These are phyloP conservation scores for Scatophagus argus DNA, from an alignment of 2,113 vertebrate species.

Conservation along the genomic window DNA sequence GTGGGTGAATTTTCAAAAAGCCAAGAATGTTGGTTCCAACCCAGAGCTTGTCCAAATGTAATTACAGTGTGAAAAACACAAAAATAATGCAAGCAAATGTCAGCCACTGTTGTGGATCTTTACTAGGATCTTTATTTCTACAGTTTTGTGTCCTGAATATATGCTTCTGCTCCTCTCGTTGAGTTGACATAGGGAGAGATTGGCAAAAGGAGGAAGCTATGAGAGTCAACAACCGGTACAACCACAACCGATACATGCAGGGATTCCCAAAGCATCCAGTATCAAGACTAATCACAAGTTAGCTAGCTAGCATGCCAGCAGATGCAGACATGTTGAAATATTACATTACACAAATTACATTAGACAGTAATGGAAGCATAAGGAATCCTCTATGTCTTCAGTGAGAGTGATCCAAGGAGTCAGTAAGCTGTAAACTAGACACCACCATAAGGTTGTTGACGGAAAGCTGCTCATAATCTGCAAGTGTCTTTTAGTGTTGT, in stretches of 20 bases:
- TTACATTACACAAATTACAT: constrained; percentile 77
- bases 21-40: constrained; percentile 35
- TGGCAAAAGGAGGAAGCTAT: constrained; percentile 5
- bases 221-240: constrained; percentile 44
- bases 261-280: constrained; percentile 71
- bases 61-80: constrained; percentile 42
- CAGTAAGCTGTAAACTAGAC: constrained; percentile 66
- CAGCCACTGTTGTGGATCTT: background rate
- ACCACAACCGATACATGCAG: constrained; percentile 52
- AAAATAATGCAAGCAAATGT: constrained; percentile 30
- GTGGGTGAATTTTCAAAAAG: constrained; percentile 27
- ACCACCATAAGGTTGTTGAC: constrained; percentile 62
- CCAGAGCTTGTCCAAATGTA: constrained; percentile 25
- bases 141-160: background rate
- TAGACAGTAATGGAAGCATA: constrained; percentile 75
- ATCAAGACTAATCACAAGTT: constrained; percentile 70
- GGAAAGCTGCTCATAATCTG: constrained; percentile 57
- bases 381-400: constrained; percentile 73
- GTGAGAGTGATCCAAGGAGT: constrained; percentile 67
- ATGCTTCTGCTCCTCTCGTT: constrained; percentile 6
- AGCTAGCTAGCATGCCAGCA: constrained; percentile 67
- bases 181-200: background rate
- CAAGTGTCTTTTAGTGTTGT: constrained; percentile 47
- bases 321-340: constrained; percentile 71
- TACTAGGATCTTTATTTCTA: constrained; percentile 29